A percentile compares a stretch with the other conserved stretches of the same genome.
These are phyloP conservation scores for Unio pictorum DNA, from an alignment of 2,888 invertebrate species.

Conservation along the genomic window DNA sequence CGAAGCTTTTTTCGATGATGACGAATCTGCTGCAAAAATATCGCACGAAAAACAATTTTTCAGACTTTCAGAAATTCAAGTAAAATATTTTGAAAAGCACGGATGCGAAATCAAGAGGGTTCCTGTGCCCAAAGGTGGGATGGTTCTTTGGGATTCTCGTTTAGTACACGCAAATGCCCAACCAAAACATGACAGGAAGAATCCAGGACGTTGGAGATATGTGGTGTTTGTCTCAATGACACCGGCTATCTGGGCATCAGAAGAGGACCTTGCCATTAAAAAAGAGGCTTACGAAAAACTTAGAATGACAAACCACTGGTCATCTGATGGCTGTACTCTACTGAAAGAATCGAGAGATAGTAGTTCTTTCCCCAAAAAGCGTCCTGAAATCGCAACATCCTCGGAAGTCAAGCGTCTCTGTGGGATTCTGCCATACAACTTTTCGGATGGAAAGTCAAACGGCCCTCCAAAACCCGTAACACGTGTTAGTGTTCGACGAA, in stretches of 20 bases:
- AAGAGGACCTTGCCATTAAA: constrained; percentile 35
- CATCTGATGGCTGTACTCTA: constrained; percentile 25
- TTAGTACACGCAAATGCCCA: constrained; percentile 52
- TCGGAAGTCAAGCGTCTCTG: constrained; percentile 26
- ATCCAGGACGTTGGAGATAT: constrained; percentile 49
- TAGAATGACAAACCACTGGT: constrained; percentile 50
- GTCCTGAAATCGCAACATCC: constrained; percentile 34
- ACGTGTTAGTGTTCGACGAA: background rate
- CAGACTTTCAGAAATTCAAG: constrained; percentile 21
- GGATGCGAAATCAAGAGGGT: constrained; percentile 40
- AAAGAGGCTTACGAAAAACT: constrained; percentile 37
- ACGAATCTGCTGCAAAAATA: constrained; percentile 9
- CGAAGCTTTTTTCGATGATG: constrained; percentile 27
- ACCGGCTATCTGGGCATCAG: constrained; percentile 53
- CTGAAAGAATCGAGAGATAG: constrained; percentile 20
- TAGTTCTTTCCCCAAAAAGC: constrained; percentile 3
- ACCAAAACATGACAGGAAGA: constrained; percentile 34
- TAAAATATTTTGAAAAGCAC: constrained; percentile 28
- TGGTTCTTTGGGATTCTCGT: constrained; percentile 60
- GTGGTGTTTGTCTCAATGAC: constrained; percentile 55
- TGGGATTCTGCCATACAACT: constrained; percentile 33
- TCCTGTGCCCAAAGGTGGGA: constrained; percentile 55
- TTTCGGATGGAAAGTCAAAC: constrained; percentile 32
- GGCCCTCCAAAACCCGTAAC: constrained; percentile 25
- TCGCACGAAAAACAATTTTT: constrained; percentile 26